Evolutionary conservation across 2,113 vertebrate species (phyloP).

Genomic region (Phaetusa simplex): DNA sequence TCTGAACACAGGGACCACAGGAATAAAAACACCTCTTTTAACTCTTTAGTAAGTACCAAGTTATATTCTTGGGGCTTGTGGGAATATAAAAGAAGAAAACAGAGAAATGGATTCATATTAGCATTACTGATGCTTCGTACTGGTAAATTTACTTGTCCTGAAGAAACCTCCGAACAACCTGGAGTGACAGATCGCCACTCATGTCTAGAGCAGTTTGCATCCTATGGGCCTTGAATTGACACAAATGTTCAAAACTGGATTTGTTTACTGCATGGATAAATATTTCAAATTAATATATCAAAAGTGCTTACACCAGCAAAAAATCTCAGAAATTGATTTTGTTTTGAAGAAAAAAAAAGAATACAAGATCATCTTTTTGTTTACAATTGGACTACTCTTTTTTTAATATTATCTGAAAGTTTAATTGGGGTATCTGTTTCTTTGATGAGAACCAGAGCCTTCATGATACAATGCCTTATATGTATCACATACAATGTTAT

Average conservation of each 20-base stretch:
- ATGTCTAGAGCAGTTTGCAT: neutral
- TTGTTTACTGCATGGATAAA: neutral
- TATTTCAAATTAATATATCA: constrained; percentile 29
- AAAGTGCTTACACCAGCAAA: neutral
- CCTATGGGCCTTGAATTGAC: neutral
- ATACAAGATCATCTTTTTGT: neutral
- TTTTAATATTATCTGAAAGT: constrained; percentile 8
- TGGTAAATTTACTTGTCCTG: neutral
- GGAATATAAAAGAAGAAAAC: neutral
- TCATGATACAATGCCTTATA: constrained; percentile 42
- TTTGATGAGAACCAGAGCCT: constrained; percentile 53
- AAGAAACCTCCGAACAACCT: neutral
- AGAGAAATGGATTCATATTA: neutral
- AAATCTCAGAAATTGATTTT: constrained; percentile 22
- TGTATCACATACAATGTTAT: constrained; percentile 14
- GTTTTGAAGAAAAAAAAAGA: neutral
- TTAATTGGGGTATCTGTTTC: constrained; percentile 56
- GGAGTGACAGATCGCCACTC: neutral
- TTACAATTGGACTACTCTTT: constrained; percentile 2
- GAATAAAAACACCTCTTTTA: neutral
- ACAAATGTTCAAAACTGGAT: constrained; percentile 2
- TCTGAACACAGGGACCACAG: neutral
- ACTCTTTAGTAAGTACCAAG: neutral
- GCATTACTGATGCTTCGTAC: neutral
- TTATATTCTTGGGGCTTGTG: neutral